These are phyloP conservation scores for Nomada fucata DNA, from an alignment of 2,888 invertebrate species.

Conservation along the genomic window DNA sequence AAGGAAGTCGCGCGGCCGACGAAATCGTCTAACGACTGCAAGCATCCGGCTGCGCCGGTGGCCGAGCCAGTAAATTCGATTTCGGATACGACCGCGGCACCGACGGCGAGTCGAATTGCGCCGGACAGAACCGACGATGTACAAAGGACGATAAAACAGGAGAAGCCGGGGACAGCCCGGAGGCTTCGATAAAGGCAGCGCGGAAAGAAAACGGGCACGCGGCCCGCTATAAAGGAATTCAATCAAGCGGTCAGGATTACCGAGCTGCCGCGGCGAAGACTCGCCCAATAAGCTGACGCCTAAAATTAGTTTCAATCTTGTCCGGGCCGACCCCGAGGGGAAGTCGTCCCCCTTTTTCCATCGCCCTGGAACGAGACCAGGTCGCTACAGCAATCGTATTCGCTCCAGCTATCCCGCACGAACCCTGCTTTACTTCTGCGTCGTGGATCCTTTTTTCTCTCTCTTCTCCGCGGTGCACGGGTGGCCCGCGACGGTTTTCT, in stretches of 20 bases:
- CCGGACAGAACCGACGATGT: constrained; percentile 13
- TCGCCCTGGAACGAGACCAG: neutral
- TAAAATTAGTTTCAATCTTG: constrained; percentile 56
- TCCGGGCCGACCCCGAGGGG: neutral
- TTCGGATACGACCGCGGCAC: constrained; percentile 16
- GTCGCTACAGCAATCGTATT: constrained; percentile 1
- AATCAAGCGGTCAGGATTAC: constrained; percentile 66
- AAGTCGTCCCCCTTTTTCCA: neutral
- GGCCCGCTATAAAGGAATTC: constrained; percentile 65
- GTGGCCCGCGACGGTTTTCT: neutral
- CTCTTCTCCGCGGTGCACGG: neutral
- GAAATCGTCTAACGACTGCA: neutral
- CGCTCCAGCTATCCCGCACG: neutral
- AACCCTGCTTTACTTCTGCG: constrained; percentile 24
- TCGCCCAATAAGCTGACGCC: constrained; percentile 54
- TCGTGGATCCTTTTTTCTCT: too few relatives aligned
- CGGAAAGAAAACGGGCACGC: constrained; percentile 49
- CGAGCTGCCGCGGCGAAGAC: constrained; percentile 30
- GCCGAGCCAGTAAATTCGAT: constrained; percentile 30
- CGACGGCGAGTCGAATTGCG: constrained; percentile 30
- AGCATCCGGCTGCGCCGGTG: neutral
- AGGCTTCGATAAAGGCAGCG: constrained; percentile 30
- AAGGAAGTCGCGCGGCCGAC: too few relatives aligned
- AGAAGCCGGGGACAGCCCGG: neutral
- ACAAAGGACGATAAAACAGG: constrained; percentile 2